Evolutionary conservation across 2,113 vertebrate species (phyloP).

Genomic region (Strigops habroptila): DNA sequence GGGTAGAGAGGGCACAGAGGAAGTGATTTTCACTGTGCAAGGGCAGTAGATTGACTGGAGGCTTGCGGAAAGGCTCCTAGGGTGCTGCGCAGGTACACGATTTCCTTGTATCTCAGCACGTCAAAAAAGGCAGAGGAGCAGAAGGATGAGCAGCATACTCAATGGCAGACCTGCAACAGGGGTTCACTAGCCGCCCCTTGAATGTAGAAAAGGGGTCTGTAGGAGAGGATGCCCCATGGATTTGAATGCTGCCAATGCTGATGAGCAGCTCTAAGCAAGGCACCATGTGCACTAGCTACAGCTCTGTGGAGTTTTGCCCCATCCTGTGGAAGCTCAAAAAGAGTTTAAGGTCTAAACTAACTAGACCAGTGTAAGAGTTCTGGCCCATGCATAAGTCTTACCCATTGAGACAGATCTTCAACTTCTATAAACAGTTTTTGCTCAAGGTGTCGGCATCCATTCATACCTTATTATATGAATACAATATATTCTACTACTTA

Average conservation of each 20-base stretch:
- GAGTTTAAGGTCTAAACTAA: not conserved
- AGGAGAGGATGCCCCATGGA: not conserved
- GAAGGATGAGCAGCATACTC: not conserved
- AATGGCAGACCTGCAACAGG: not conserved
- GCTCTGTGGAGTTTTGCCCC: not conserved
- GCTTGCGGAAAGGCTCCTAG: not conserved
- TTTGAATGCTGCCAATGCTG: accelerated
- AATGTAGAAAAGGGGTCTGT: not conserved
- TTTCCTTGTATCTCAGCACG: not conserved
- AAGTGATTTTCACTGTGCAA: not conserved
- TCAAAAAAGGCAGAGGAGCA: not conserved
- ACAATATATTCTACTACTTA: too few species aligned
- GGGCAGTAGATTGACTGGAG: not conserved
- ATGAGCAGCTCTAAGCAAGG: not conserved
- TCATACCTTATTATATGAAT: not conserved
- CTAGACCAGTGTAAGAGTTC: not conserved
- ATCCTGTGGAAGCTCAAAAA: not conserved
- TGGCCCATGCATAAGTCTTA: not conserved
- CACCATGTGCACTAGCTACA: accelerated
- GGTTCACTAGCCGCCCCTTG: not conserved
- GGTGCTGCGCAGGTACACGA: not conserved
- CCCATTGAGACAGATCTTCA: not conserved
- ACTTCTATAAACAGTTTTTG: not conserved
- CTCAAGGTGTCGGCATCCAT: not conserved
- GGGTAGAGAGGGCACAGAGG: not conserved